Evolutionary conservation across 1,140 invertebrate genomes (phyloP), one percentile per base, ranked within the genome.

Genomic region (Plectus sambesii): DNA sequence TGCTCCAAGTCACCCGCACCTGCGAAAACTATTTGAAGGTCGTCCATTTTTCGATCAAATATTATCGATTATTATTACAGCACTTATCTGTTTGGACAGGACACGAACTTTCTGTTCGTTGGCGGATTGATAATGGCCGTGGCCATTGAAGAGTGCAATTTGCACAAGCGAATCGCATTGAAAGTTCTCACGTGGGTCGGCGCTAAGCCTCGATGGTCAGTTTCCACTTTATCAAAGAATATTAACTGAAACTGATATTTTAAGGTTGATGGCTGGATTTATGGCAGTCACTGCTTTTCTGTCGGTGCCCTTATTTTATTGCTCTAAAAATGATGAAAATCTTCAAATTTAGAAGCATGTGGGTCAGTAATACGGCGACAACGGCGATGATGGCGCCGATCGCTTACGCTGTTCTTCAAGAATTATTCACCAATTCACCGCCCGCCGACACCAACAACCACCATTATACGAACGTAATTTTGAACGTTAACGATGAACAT

Each of bases 151-250:
- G 60, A 72, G 47, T 68, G 68, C 42, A 69, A 73, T 47, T 55
- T 74, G 3, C 72, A 74, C 48, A 67, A 67, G 37, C 47, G 72
- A 40, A 67, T 74, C 3, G 72, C 72, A 5, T 60, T 74, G 1
- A 62, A 63, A 47, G 67, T 74, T 6, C 45, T 74, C 25, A 49
- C 66, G 4, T 49, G 52, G n/a, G 55, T 74, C 1, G 71, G 72
- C 30, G 48, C 63, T 0, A 60, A 36, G 46, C 64, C 62, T 17
- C 58, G 59, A 20, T 69, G 57, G 63, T 69, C 37, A 42, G 35
- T n/a, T n/a, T n/a, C n/a, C n/a, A n/a, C 39, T 41, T 22, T n/a
- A 9, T 22, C 15, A 23, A 9, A 9, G 5, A 25, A 38, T 4
- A 42, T 8, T 43, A 9, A n/a, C 15, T 5, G 30, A 51, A n/a